Conservation (phyloP, 2,113 vertebrate species). For the Capreolus pygargus region DNA sequence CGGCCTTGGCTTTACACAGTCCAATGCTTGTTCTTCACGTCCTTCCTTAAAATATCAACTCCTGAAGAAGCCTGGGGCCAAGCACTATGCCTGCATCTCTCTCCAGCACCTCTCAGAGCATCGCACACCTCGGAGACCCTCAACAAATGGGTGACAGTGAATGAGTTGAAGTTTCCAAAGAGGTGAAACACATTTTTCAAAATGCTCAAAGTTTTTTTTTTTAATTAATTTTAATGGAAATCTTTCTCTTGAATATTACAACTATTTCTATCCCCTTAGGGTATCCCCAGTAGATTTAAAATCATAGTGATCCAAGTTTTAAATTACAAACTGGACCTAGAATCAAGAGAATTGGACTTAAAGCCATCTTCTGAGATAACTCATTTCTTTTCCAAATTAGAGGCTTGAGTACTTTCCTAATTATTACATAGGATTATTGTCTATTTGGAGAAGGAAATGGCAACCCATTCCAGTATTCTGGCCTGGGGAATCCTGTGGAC, state of each 20-base stretch:
- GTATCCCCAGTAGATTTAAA: background rate
- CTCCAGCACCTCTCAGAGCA: background rate
- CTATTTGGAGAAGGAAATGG: background rate
- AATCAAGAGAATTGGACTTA: background rate
- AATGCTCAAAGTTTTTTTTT: background rate
- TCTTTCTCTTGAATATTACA: background rate
- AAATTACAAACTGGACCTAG: background rate
- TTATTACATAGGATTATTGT: background rate
- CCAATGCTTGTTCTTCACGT: background rate
- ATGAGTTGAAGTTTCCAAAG: background rate
- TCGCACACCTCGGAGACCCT: fast-evolving
- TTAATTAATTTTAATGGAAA: background rate
- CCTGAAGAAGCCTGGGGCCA: background rate
- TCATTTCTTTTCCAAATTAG: background rate
- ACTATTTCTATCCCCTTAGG: background rate
- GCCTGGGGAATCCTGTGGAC: background rate
- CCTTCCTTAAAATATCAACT: background rate
- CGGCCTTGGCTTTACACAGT: background rate
- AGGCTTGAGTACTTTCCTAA: background rate
- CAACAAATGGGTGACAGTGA: background rate
- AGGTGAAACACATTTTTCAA: background rate
- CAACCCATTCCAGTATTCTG: background rate
- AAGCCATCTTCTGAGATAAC: background rate
- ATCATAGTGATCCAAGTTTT: background rate
- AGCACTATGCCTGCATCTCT: background rate